A percentile compares a stretch with the other conserved stretches of the same genome.
phyloP scores from a whole-genome alignment of 2,797 vertebrate species.

The Argya squamiceps region DNA sequence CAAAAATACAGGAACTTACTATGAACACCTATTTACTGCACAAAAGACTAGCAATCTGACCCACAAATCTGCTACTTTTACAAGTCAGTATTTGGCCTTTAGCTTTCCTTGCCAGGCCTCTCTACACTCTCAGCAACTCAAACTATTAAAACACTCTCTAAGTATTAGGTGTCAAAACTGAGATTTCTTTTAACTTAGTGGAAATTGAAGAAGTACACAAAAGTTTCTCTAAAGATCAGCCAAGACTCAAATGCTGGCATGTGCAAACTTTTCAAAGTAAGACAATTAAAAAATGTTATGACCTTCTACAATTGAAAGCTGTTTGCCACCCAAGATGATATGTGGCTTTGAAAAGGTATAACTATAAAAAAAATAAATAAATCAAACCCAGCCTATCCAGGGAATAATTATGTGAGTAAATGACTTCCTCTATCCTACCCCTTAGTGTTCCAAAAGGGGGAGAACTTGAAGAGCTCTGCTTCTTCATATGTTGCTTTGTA shows the following conservation, averaged over 20 bases:
- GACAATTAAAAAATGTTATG: not conserved
- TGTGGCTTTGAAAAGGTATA: fast-evolving
- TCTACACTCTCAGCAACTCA: not conserved
- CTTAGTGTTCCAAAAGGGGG: fast-evolving
- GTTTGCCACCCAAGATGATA: not conserved
- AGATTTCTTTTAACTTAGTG: not conserved
- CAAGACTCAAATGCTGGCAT: not conserved
- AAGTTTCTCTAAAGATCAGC: not conserved
- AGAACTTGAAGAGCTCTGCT: not conserved
- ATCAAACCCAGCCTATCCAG: not conserved
- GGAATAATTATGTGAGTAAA: not conserved
- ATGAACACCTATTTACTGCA: not conserved
- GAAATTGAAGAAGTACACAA: not conserved
- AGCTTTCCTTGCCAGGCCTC: not conserved
- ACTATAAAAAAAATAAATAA: not conserved
- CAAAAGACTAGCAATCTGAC: not conserved
- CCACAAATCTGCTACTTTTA: not conserved
- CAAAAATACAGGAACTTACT: not conserved
- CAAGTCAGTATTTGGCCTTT: not conserved
- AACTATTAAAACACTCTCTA: not conserved
- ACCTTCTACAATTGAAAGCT: not conserved
- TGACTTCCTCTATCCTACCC: fast-evolving
- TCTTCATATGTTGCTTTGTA: not conserved
- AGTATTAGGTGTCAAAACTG: not conserved
- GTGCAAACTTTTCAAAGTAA: not conserved